Evolutionary conservation across 2,888 invertebrate species (phyloP).

Genomic region (Bombyx huttoni): DNA sequence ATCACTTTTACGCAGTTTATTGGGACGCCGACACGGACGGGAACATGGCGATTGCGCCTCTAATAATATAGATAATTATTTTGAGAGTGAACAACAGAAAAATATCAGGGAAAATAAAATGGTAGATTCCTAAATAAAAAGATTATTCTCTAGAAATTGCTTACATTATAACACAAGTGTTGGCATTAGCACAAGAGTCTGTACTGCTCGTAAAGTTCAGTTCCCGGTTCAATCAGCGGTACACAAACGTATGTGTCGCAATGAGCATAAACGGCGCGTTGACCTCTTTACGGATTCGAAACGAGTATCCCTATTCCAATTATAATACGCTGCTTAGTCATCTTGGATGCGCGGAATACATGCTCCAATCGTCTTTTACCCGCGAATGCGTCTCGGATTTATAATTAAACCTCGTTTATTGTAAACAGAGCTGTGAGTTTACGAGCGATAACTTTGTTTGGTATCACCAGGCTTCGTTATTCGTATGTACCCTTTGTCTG

Average conservation of each 20-base stretch:
- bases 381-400: slow-evolving; percentile 29
- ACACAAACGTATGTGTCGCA: slow-evolving; percentile 5
- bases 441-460: neutral
- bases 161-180: neutral
- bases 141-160: neutral
- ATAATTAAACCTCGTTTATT: slow-evolving; percentile 31
- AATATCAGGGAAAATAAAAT: too few relatives aligned
- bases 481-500: too few relatives aligned
- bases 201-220: neutral
- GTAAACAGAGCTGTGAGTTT: neutral
- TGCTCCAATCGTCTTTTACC: slow-evolving; percentile 26
- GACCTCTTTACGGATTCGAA: slow-evolving; percentile 29
- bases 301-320: slow-evolving; percentile 28
- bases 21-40: too few relatives aligned
- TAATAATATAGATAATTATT: too few relatives aligned
- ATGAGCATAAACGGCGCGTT: slow-evolving; percentile 16
- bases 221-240: neutral
- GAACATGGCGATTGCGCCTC: too few relatives aligned
- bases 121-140: too few relatives aligned
- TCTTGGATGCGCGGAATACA: slow-evolving; percentile 32
- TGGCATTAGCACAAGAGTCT: neutral
- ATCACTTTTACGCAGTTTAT: too few relatives aligned
- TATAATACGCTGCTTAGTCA: slow-evolving; percentile 36
- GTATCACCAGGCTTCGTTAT: too few relatives aligned
- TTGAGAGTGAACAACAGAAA: too few relatives aligned